Percentiles rank a stretch among this genome's conserved stretches.
Evolutionary conservation across 2,888 invertebrate species (phyloP).

Genomic region (Drosophila neonasuta): DNA sequence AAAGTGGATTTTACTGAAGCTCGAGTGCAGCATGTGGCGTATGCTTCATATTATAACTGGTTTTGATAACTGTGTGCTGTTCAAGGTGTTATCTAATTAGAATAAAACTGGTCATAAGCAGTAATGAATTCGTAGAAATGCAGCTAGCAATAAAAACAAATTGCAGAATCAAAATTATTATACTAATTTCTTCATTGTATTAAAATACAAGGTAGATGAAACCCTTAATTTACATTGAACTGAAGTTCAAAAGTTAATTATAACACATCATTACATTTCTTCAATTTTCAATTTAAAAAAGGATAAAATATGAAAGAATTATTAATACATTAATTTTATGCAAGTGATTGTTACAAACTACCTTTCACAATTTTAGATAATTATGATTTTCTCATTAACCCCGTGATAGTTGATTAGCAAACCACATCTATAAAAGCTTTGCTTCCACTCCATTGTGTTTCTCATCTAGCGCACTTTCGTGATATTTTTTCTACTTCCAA

Average conservation of each 20-base stretch:
- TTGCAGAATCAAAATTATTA: no score
- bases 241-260: no score
- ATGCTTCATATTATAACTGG: constrained; percentile 38
- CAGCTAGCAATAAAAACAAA: background rate
- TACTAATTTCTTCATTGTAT: no score
- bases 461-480: constrained; percentile 2
- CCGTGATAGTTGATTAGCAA: constrained; percentile 10
- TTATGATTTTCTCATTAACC: constrained; percentile 1
- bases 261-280: no score
- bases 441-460: background rate
- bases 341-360: no score
- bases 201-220: background rate
- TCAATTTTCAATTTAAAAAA: no score
- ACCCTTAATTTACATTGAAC: no score
- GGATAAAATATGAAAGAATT: no score
- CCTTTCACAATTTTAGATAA: background rate
- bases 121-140: background rate
- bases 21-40: constrained; percentile 29
- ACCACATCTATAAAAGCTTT: constrained; percentile 8
- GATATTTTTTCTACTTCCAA: background rate
- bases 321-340: no score
- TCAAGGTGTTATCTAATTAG: constrained; percentile 27
- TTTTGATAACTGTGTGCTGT: constrained; percentile 20
- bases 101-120: background rate
- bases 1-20: constrained; percentile 19